These are phyloP conservation scores for Etia nguti DNA, from an alignment of 2,113 vertebrate species.

Conservation along the genomic window DNA sequence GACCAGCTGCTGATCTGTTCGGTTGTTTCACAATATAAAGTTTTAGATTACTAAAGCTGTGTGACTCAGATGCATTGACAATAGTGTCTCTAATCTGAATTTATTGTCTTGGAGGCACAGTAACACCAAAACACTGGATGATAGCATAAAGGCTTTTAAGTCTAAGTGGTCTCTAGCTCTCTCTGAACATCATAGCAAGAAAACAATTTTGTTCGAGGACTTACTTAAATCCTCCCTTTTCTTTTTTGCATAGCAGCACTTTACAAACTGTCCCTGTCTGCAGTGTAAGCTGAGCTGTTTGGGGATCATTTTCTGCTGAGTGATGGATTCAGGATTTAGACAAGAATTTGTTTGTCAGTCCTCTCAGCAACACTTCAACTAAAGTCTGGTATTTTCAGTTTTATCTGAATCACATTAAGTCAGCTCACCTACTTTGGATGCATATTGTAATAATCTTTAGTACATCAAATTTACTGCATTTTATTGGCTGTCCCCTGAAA, in stretches of 20 bases:
- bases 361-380: neutral
- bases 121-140: neutral
- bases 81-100: neutral
- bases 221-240: neutral
- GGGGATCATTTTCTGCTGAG: conserved; percentile 25
- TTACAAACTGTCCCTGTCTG: neutral
- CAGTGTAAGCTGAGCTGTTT: conserved; percentile 16
- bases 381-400: neutral
- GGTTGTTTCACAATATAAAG: neutral
- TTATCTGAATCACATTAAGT: neutral
- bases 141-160: neutral
- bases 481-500: neutral
- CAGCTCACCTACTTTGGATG: neutral
- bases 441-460: neutral
- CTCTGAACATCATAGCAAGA: neutral
- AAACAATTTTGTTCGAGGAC: neutral
- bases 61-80: neutral
- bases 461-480: neutral
- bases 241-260: neutral
- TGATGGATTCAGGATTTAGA: conserved; percentile 23
- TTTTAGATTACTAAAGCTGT: neutral
- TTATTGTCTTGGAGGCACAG: neutral
- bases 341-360: conserved; percentile 1
- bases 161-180: neutral
- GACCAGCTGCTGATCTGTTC: neutral